Base-by-base conservation (phyloP, 1,140 invertebrate species). In the Ceratina calcarata region DNA sequence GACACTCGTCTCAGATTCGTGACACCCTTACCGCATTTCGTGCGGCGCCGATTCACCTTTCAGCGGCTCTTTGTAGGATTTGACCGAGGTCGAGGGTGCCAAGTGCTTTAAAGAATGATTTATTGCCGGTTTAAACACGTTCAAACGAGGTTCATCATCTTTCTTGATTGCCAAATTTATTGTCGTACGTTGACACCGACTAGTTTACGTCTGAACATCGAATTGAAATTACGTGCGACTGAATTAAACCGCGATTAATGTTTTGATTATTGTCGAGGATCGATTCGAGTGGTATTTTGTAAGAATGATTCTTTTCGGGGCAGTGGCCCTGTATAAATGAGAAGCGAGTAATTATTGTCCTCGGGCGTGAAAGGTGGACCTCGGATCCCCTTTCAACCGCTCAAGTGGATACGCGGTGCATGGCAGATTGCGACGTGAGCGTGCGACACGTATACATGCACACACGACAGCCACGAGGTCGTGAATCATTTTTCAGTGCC, bases 331-430 rank as follows among this genome's bases (percentile, higher is more conserved):
- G 76, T 62, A 78, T 71, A 71, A 78, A 78, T 78, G 76, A 78
- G 76, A 78, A 58, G 68, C 68, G 68, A 60, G 76, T 78, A 78
- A 78, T 78, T 78, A 78, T 78, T 78, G 76, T 78, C 76, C 76
- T 72, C 76, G 68, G 76, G 76, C 76, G 76, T 78, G 76, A 78
- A 78, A 78, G 76, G 76, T 78, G 76, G 76, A 78, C 76, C 68
- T 78, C 76, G 58, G 49, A 72, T 72, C 76, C 76, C 76, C 76
- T 78, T 78, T 78, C 76, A 78, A 72, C 67, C 76, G 68, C 20
- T 78, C 76, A 55, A 78, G 76, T 78, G 76, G 76, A 78, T 78
- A 78, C 76, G 32, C 32, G 67, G 57, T 32, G 75, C 49, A 8
- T n/a, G 49, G 49, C 53, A 62, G 57, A 45, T 78, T 64, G 76